Evolutionary conservation across 2,888 invertebrate genomes (phyloP).

Genomic region (Nomada ruficornis): DNA sequence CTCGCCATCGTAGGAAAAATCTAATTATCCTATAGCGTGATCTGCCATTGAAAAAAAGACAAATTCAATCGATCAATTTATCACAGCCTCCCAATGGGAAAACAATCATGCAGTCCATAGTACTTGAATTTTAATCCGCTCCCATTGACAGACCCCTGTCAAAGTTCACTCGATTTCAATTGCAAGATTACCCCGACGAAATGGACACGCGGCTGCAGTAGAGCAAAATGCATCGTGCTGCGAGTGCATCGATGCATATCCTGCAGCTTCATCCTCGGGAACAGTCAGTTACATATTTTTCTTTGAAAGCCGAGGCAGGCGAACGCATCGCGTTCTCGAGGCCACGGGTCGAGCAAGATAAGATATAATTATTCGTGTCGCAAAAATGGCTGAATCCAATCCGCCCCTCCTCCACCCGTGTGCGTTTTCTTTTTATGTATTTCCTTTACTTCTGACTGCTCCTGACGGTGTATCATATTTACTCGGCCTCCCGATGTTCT

Average conservation of each 20-base stretch:
- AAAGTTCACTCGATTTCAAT: background rate
- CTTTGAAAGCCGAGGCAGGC: constrained; percentile 50
- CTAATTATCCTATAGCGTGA: no score
- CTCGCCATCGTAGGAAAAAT: no score
- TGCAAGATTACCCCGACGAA: background rate
- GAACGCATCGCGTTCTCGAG: constrained; percentile 60
- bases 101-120: background rate
- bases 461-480: background rate
- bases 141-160: background rate
- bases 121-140: background rate
- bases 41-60: no score
- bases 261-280: constrained; percentile 62
- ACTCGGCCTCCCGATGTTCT: background rate
- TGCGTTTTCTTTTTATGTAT: constrained; percentile 11
- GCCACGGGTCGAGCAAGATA: constrained; percentile 69
- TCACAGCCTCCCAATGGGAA: background rate
- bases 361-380: constrained; percentile 71
- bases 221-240: background rate
- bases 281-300: constrained; percentile 59
- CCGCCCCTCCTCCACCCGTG: constrained; percentile 24
- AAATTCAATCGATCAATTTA: background rate
- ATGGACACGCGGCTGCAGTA: background rate
- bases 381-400: constrained; percentile 65
- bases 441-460: background rate
- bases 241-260: constrained; percentile 31